Percentiles rank a stretch among this genome's conserved stretches.
Conservation (phyloP, 2,797 vertebrate species). For the Sandelia bainsii region DNA sequence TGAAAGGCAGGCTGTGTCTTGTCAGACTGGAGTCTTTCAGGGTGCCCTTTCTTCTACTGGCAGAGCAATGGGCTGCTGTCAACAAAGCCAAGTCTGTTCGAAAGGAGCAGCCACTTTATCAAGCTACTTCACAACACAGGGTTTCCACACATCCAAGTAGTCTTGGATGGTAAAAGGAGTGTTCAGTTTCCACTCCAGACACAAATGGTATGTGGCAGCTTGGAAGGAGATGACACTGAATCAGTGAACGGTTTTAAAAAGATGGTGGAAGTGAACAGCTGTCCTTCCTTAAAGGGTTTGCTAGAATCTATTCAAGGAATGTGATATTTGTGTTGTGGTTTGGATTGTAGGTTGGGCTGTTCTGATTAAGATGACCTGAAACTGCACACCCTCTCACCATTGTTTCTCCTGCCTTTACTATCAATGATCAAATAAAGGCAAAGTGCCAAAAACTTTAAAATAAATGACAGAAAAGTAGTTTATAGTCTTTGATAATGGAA, state of each 20-base stretch:
- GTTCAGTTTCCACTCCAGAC: slow-evolving; percentile 70
- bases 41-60: slow-evolving; percentile 73
- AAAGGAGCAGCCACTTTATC: slow-evolving; percentile 76
- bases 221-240: slow-evolving; percentile 46
- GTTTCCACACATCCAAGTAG: slow-evolving; percentile 43
- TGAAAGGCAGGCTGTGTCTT: slow-evolving; percentile 76
- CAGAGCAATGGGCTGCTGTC: slow-evolving; percentile 64
- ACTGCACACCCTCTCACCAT: neutral
- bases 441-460: neutral
- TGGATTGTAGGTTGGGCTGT: neutral
- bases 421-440: neutral
- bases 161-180: slow-evolving; percentile 48
- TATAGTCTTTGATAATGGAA: too few relatives aligned
- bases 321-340: slow-evolving; percentile 41
- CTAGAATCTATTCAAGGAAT: slow-evolving; percentile 47
- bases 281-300: slow-evolving; percentile 6
- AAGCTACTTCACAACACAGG: slow-evolving; percentile 71
- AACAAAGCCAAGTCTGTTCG: slow-evolving; percentile 81
- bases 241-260: slow-evolving; percentile 38
- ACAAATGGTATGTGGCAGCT: slow-evolving; percentile 46
- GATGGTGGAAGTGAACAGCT: slow-evolving; percentile 51
- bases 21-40: slow-evolving; percentile 66
- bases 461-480: neutral
- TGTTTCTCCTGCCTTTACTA: slow-evolving; percentile 4
- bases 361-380: slow-evolving; percentile 30